Percentiles rank a stretch among this genome's conserved stretches.
Evolutionary conservation across 2,888 invertebrate species (phyloP).

Genomic region (Chaitophorus viminalis): DNA sequence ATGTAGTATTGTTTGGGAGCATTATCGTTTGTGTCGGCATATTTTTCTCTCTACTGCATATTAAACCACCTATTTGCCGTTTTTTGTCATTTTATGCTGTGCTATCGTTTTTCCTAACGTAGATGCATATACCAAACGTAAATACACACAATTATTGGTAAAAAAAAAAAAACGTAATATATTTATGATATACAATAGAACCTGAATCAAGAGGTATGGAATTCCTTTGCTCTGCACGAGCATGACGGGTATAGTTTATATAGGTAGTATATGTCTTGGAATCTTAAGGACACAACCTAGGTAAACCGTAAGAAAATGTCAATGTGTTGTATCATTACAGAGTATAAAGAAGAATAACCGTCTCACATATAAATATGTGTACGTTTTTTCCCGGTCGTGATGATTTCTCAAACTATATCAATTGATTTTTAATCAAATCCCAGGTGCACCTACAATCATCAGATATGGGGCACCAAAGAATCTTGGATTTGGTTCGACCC

Average conservation of each 20-base stretch:
- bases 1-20: neutral
- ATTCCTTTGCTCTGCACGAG: conserved; percentile 11
- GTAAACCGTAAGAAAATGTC: neutral
- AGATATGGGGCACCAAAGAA: too few species aligned
- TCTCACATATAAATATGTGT: too few species aligned
- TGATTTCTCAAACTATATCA: neutral
- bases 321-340: neutral
- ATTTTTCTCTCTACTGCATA: neutral
- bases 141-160: neutral
- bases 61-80: neutral
- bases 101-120: neutral
- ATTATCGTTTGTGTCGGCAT: neutral
- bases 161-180: neutral
- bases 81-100: neutral
- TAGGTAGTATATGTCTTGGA: neutral
- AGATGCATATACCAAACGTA: neutral
- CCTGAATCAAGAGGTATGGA: neutral
- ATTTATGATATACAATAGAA: neutral
- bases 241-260: too few species aligned
- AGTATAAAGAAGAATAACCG: too few species aligned
- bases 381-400: neutral
- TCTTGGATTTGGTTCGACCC: too few species aligned
- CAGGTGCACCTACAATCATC: too few species aligned
- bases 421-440: neutral
- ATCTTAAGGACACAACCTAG: neutral